Percentiles rank a stretch among this genome's conserved stretches.
phyloP scores from a whole-genome alignment of 2,888 invertebrate genomes.

The Drosophila sordidula region DNA sequence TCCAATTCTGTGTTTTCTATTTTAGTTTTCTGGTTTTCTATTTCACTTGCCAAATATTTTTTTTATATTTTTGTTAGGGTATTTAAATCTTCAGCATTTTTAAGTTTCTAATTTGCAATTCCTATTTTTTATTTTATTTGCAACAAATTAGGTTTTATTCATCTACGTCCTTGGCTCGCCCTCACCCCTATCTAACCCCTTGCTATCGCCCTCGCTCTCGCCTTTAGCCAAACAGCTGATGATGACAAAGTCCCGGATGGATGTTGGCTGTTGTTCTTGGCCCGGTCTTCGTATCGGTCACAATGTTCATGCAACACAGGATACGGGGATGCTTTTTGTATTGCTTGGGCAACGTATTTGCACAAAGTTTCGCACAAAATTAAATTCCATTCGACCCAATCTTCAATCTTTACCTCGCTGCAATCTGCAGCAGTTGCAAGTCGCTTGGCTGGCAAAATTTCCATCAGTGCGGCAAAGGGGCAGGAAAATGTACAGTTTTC shows the following conservation, averaged over 20 bases:
- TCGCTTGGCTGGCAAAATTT: constrained; percentile 41
- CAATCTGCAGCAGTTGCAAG: constrained; percentile 39
- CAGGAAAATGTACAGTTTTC: background rate
- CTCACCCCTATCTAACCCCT: too few relatives aligned
- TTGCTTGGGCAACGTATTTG: constrained; percentile 40
- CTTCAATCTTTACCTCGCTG: constrained; percentile 51
- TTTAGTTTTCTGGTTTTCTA: too few relatives aligned
- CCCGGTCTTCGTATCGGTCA: constrained; percentile 35
- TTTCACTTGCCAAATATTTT: background rate
- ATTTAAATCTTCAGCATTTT: constrained; percentile 1
- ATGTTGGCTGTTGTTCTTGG: constrained; percentile 38
- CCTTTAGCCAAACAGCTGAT: constrained; percentile 43
- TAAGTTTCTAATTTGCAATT: background rate
- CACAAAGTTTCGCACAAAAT: constrained; percentile 70
- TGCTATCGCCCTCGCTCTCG: background rate
- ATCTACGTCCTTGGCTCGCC: constrained; percentile 21
- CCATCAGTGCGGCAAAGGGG: constrained; percentile 36
- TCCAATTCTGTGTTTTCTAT: too few relatives aligned
- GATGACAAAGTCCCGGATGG: constrained; percentile 46
- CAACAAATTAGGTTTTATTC: constrained; percentile 72
- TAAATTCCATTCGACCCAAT: constrained; percentile 66
- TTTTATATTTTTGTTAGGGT: background rate
- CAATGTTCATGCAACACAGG: constrained; percentile 43
- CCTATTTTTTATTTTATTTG: constrained; percentile 61
- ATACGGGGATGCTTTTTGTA: constrained; percentile 23